A percentile compares a stretch with the other conserved stretches of the same genome.
These are phyloP conservation scores for Cremastobaeus sp. DNA, from an alignment of 2,888 invertebrate genomes.

Conservation along the genomic window DNA sequence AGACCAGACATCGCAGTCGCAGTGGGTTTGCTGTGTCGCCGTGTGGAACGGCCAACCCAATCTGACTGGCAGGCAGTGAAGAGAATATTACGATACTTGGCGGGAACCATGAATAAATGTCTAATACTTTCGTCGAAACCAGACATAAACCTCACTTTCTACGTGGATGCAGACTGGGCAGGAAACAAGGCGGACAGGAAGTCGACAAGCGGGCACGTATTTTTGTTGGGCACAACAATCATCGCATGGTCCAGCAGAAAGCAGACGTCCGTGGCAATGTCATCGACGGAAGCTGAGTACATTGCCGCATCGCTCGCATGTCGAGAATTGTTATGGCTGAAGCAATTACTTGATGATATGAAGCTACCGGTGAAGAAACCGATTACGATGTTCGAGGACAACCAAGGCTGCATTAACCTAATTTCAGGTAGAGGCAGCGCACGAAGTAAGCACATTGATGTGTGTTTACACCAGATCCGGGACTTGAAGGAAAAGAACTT, in stretches of 20 bases:
- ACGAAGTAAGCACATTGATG: constrained; percentile 36
- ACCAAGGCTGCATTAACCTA: constrained; percentile 28
- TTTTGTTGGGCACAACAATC: constrained; percentile 21
- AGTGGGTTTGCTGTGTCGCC: constrained; percentile 11
- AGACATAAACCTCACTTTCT: constrained; percentile 34
- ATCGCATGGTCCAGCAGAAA: constrained; percentile 56
- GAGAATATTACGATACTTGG: constrained; percentile 45
- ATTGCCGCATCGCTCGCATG: constrained; percentile 16
- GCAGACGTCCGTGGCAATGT: constrained; percentile 44
- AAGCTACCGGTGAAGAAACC: not conserved
- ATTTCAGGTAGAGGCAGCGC: constrained; percentile 14
- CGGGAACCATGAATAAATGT: not conserved
- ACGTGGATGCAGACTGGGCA: constrained; percentile 72
- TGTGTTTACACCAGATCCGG: constrained; percentile 16
- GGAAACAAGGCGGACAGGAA: constrained; percentile 63
- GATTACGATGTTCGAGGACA: constrained; percentile 12
- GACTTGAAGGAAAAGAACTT: constrained; percentile 13
- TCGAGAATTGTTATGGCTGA: constrained; percentile 14
- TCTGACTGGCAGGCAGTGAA: constrained; percentile 45
- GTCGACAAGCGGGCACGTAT: constrained; percentile 31
- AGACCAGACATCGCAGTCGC: constrained; percentile 40
- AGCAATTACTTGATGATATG: constrained; percentile 9
- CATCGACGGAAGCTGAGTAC: constrained; percentile 33
- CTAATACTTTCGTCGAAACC: not conserved
- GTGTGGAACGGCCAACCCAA: constrained; percentile 10